Evolutionary conservation across 2,113 vertebrate genomes (phyloP), one percentile per base, ranked within the genome.

Genomic region (Leptobrachium ailaonicum): DNA sequence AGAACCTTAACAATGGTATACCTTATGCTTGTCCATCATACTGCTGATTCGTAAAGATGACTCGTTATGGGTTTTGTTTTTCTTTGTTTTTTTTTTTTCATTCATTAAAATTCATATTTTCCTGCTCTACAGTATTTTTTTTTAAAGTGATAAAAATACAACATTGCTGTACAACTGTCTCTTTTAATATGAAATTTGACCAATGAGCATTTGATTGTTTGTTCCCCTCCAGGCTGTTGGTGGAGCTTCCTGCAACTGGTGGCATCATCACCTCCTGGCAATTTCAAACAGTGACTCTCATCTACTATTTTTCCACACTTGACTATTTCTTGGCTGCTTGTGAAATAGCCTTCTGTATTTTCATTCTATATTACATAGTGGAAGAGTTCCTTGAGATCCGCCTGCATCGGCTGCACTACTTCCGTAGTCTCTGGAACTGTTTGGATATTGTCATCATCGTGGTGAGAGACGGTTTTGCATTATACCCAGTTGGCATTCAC

Each of bases 381-480:
- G 97, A 99, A 89, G 97, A 99, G 83, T 89, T 91, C 76, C 75
- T 99, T 86, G 98, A 99, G 91, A 98, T 99, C 82, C 94, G 87
- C 72, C 94, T 98, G 84, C 96, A 98, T 80, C 93, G 91, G 1
- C 88, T 98, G 53, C 92, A 85, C 81, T 99, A 99, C 87, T 99
- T 99, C 90, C 94, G 90, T 84, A 98, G 90, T 86, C 89, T 96
- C 86, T 99, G 98, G 97, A 99, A 99, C 88, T 98, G 96, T 83
- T 92, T 99, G 76, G 97, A 99, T 82, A 88, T 98, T 82, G 88
- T 97, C 75, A 96, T 99, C n/a, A 83, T 98, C 76, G 83, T 86
- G 85, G 98, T 98, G 86, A 41, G 95, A 44, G 69, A 50, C 47
- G 4, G 4, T 50, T 50, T 8, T 50, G 47, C 20, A 32, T 32